Percentiles rank a stretch among this genome's conserved stretches.
These are phyloP conservation scores for Centropyge bicolor DNA, from an alignment of 2,797 vertebrate species.

Conservation along the genomic window DNA sequence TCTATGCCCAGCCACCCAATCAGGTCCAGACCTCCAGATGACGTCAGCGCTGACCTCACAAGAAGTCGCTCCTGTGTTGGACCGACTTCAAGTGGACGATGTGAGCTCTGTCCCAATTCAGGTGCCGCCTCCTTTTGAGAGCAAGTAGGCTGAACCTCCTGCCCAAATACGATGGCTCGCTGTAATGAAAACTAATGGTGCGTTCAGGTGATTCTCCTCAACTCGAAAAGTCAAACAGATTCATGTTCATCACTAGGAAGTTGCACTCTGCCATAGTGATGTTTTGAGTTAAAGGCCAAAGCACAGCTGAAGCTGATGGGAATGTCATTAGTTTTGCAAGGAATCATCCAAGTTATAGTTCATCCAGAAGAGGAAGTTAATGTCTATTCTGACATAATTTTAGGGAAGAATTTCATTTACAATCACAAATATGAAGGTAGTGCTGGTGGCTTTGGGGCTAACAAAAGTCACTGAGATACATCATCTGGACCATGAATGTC, in stretches of 20 bases:
- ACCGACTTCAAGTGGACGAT: slow-evolving; percentile 23
- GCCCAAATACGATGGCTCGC: background rate
- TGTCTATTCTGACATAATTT: background rate
- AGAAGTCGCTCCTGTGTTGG: slow-evolving; percentile 48
- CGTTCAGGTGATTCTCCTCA: slow-evolving; percentile 38
- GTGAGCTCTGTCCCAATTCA: slow-evolving; percentile 54
- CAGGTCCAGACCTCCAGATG: slow-evolving; percentile 89
- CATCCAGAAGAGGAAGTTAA: background rate
- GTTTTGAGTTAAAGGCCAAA: too few species aligned
- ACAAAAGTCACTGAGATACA: background rate
- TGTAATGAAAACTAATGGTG: slow-evolving; percentile 24
- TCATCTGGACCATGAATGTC: background rate
- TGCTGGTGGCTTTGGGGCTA: background rate
- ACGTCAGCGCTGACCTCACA: slow-evolving; percentile 78
- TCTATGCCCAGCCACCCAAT: slow-evolving; percentile 85
- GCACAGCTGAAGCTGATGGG: background rate
- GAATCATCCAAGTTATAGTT: background rate
- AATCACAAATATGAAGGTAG: background rate
- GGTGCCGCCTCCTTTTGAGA: slow-evolving; percentile 39
- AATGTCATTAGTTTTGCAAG: background rate
- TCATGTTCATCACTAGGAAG: slow-evolving; percentile 2
- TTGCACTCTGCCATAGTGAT: background rate
- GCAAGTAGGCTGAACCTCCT: slow-evolving; percentile 9
- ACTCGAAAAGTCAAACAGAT: slow-evolving; percentile 21
- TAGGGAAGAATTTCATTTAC: background rate